Conservation (phyloP, 1,140 invertebrate species). For the Phymastichus coffea region DNA sequence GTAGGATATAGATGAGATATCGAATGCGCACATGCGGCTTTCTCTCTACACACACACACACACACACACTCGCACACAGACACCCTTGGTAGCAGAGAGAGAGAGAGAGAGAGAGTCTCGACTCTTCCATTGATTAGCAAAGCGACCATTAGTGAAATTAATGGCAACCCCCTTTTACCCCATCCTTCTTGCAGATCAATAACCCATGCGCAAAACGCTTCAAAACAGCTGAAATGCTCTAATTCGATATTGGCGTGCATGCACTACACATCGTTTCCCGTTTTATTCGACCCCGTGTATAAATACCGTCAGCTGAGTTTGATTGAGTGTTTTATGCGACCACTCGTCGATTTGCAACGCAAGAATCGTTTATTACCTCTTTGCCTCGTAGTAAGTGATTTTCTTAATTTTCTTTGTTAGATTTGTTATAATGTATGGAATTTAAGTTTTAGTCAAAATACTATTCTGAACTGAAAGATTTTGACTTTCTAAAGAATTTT, state of each 20-base stretch:
- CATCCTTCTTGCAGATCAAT: conserved; percentile 42
- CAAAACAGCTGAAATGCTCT: conserved; percentile 26
- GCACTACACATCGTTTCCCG: neutral
- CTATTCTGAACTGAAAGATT: no score
- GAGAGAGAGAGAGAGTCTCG: no score
- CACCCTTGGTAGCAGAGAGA: conserved; percentile 25
- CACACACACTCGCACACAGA: conserved; percentile 28
- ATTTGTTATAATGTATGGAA: no score
- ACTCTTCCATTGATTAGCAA: conserved; percentile 52
- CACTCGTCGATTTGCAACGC: no score
- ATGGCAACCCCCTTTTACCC: no score
- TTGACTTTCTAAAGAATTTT: no score
- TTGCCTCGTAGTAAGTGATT: no score
- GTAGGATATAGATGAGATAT: no score
- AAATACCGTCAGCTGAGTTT: conserved; percentile 24
- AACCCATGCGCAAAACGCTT: conserved; percentile 24
- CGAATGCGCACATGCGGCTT: conserved; percentile 17
- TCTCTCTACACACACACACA: no score
- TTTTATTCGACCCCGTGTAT: neutral
- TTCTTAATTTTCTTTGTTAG: no score
- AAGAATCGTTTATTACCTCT: no score
- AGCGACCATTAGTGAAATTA: conserved; percentile 52
- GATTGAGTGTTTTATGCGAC: conserved; percentile 1
- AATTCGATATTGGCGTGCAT: conserved; percentile 17
- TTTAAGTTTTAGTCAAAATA: no score